Conservation (phyloP, 2,797 vertebrate species). For the Peromyscus melanophrys region DNA sequence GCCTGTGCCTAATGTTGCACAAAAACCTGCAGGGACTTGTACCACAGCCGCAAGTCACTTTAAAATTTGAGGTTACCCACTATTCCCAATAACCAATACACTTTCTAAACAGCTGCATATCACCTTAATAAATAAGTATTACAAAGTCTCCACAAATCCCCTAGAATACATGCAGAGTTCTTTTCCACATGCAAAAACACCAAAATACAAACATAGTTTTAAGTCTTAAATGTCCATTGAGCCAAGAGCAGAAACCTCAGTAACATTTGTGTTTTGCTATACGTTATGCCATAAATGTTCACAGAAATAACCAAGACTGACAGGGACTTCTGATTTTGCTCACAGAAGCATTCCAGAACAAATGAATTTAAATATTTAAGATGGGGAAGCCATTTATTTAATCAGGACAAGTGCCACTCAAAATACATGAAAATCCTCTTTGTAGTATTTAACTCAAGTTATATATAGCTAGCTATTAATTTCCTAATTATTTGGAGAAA, state of each 20-base stretch:
- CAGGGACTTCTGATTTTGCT: neutral
- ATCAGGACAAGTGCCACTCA: neutral
- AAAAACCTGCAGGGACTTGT: neutral
- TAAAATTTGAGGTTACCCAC: neutral
- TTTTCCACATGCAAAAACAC: neutral
- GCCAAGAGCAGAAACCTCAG: neutral
- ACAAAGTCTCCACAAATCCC: neutral
- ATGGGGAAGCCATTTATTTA: neutral
- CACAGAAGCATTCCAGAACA: neutral
- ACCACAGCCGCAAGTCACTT: neutral
- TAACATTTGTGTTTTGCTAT: slow-evolving; percentile 41
- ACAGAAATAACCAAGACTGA: slow-evolving; percentile 45
- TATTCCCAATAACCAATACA: neutral
- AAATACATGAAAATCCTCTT: neutral
- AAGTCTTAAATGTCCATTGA: neutral
- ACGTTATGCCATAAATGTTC: neutral
- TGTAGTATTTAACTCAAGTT: neutral
- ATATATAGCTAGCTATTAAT: slow-evolving; percentile 13
- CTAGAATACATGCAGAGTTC: neutral
- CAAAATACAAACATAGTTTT: slow-evolving; percentile 38
- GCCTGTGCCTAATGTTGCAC: neutral
- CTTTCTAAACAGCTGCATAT: neutral
- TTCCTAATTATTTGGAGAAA: neutral
- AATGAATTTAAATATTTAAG: slow-evolving; percentile 37
- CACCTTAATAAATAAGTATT: neutral